These are phyloP conservation scores for Palythoa grandiflora DNA, from an alignment of 92 coral and sea anemone species.

Conservation along the genomic window DNA sequence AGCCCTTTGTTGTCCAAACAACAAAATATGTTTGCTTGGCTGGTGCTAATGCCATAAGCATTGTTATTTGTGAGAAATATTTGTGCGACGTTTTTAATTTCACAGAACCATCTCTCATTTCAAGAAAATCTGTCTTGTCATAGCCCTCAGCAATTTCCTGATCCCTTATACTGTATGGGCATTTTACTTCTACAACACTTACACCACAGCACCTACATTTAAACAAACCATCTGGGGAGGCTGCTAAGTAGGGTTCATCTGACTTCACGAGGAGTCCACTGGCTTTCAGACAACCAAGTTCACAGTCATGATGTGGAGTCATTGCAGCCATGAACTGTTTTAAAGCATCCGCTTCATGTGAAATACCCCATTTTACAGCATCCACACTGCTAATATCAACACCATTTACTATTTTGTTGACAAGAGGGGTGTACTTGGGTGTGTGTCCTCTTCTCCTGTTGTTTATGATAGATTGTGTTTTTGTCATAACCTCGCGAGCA, in stretches of 20 bases:
- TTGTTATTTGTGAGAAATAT: slow-evolving; percentile 47
- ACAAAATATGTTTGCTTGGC: slow-evolving; percentile 46
- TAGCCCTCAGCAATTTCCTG: slow-evolving; percentile 19
- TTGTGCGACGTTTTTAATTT: slow-evolving; percentile 41
- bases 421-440: slow-evolving; percentile 47
- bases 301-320: slow-evolving; percentile 34
- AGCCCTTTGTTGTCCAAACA: slow-evolving; percentile 52
- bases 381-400: slow-evolving; percentile 43
- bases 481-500: slow-evolving; percentile 37
- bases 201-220: slow-evolving; percentile 3
- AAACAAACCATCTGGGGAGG: slow-evolving; percentile 43
- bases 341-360: slow-evolving; percentile 45
- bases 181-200: neutral
- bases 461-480: slow-evolving; percentile 44
- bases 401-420: slow-evolving; percentile 37
- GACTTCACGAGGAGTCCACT: slow-evolving; percentile 32
- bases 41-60: slow-evolving; percentile 33
- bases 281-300: slow-evolving; percentile 14
- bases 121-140: slow-evolving; percentile 31
- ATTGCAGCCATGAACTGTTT: slow-evolving; percentile 41
- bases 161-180: slow-evolving; percentile 14
- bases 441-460: slow-evolving; percentile 39
- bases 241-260: slow-evolving; percentile 43
- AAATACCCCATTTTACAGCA: slow-evolving; percentile 38
- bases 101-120: slow-evolving; percentile 29